Conservation (phyloP, 2,797 vertebrate genomes). For the Malurus leucopterus region DNA sequence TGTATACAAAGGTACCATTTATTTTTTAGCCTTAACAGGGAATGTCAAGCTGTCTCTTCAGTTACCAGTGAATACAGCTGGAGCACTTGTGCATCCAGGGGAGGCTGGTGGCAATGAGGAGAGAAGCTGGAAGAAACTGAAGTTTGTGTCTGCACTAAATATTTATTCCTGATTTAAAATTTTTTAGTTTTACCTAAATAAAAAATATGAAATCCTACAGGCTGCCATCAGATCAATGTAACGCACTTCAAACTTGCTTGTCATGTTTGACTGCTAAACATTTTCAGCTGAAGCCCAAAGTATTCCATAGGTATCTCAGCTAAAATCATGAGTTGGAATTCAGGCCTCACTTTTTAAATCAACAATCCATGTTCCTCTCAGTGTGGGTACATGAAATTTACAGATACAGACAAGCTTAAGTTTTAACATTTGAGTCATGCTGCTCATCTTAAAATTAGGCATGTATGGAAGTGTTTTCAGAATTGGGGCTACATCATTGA, state of each 20-base stretch:
- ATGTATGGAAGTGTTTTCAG: conserved; percentile 41
- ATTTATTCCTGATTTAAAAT: not conserved
- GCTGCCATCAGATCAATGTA: not conserved
- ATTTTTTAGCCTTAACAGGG: not conserved
- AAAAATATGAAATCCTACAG: not conserved
- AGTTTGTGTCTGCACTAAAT: not conserved
- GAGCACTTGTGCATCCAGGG: not conserved
- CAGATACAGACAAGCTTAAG: conserved; percentile 33
- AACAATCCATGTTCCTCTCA: not conserved
- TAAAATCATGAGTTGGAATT: not conserved
- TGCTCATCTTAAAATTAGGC: conserved; percentile 31
- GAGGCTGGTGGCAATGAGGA: not conserved
- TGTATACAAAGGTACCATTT: not conserved
- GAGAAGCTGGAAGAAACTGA: not conserved
- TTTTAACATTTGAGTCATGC: conserved; percentile 46
- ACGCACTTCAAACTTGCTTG: not conserved
- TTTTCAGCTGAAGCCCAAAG: not conserved
- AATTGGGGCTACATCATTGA: not conserved
- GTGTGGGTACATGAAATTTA: not conserved
- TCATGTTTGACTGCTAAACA: not conserved
- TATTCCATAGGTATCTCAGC: not conserved
- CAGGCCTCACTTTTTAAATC: not conserved
- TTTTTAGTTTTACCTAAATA: not conserved
- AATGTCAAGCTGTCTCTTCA: not conserved
- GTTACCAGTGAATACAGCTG: not conserved